Evolutionary conservation across 23 tunicate genomes (phyloP).

Genomic region (Styela plicata): DNA sequence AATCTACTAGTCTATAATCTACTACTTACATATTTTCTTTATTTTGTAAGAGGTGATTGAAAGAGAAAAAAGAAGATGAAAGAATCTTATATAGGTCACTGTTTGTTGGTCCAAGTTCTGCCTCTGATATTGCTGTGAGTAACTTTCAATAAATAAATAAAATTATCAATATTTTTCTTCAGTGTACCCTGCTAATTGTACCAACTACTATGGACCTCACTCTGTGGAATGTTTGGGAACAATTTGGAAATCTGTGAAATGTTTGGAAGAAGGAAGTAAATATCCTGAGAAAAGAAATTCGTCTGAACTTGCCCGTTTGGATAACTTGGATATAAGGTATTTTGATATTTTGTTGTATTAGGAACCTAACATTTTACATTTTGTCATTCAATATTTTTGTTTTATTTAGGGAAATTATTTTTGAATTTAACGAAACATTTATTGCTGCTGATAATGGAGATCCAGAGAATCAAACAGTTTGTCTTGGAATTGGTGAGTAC

Average conservation of each 20-base stretch:
- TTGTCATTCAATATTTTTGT: no score
- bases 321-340: not conserved
- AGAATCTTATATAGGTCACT: no score
- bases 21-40: no score
- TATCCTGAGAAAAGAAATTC: not conserved
- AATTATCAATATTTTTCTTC: not conserved
- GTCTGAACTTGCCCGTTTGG: not conserved
- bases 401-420: conserved; percentile 2
- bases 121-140: no score
- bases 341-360: no score
- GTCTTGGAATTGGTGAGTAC: conserved; percentile 45
- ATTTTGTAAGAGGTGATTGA: no score
- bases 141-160: not conserved
- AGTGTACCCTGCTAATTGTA: not conserved
- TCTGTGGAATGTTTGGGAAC: conserved; percentile 6
- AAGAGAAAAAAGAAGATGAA: no score
- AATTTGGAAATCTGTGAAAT: not conserved
- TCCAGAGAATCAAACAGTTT: not conserved
- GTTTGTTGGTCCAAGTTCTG: no score
- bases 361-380: no score
- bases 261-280: conserved; percentile 7
- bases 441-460: conserved; percentile 21
- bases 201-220: conserved; percentile 1
- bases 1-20: not conserved
- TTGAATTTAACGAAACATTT: not conserved